These are phyloP conservation scores for Notolabrus celidotus DNA, from an alignment of 2,797 vertebrate genomes.

Conservation along the genomic window DNA sequence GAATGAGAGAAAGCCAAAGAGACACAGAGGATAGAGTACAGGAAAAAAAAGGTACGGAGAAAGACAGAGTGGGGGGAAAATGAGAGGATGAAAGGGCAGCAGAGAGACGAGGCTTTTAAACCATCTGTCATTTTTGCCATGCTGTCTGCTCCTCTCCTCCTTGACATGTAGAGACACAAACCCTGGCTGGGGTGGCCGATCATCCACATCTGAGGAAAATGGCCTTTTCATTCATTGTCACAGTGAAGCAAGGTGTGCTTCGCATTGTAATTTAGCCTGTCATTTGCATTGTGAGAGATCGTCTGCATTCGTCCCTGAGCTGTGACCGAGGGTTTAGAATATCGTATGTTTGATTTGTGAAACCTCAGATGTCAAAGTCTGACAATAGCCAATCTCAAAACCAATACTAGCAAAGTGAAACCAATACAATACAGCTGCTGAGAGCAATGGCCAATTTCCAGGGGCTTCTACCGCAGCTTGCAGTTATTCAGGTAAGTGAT, in stretches of 20 bases:
- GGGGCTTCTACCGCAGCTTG: no score
- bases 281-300: slow-evolving; percentile 33
- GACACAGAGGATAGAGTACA: slow-evolving; percentile 28
- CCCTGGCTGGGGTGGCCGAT: slow-evolving; percentile 57
- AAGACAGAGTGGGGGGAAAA: slow-evolving; percentile 50
- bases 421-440: background rate
- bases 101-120: slow-evolving; percentile 77
- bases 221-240: slow-evolving; percentile 74
- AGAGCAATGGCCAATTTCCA: no score
- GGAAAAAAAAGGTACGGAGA: slow-evolving; percentile 19
- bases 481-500: background rate
- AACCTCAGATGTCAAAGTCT: slow-evolving; percentile 12
- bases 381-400: slow-evolving; percentile 9
- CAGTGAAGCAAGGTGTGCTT: slow-evolving; percentile 34
- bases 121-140: slow-evolving; percentile 78
- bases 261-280: slow-evolving; percentile 54
- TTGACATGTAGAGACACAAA: slow-evolving; percentile 67
- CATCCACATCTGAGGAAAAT: slow-evolving; percentile 75
- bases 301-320: slow-evolving; percentile 2
- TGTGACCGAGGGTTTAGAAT: background rate
- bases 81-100: slow-evolving; percentile 71
- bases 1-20: slow-evolving; percentile 30
- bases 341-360: slow-evolving; percentile 1
- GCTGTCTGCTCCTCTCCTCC: slow-evolving; percentile 68
- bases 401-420: no score